phyloP scores from a whole-genome alignment of 2,888 invertebrate genomes.

The Carterocephalus palaemon region DNA sequence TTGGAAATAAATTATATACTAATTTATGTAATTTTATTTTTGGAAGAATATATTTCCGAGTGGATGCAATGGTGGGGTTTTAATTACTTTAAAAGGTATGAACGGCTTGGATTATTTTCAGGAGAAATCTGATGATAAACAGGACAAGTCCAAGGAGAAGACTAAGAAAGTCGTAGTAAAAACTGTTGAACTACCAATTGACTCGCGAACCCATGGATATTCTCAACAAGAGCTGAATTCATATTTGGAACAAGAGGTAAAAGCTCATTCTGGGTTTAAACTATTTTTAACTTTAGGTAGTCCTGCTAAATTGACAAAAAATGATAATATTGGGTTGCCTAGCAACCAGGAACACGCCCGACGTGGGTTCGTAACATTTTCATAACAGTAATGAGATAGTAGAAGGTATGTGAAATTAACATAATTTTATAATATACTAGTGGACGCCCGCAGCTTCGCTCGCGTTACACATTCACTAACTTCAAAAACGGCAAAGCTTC shows the following conservation, averaged over 20 bases:
- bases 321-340: too few relatives aligned
- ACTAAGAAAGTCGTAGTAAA: conserved; percentile 87
- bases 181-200: conserved; percentile 91
- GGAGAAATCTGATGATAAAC: conserved; percentile 78
- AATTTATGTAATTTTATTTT: not conserved
- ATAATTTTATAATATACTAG: too few relatives aligned
- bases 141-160: conserved; percentile 81
- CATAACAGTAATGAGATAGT: too few relatives aligned
- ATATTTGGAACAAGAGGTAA: conserved; percentile 89
- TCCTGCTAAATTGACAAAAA: too few relatives aligned
- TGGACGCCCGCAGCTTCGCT: too few relatives aligned
- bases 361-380: too few relatives aligned
- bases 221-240: conserved; percentile 84
- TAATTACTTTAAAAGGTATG: conserved; percentile 44
- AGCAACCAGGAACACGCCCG: too few relatives aligned
- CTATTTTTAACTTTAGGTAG: too few relatives aligned
- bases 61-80: conserved; percentile 63
- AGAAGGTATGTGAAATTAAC: too few relatives aligned
- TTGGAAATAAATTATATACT: conserved; percentile 42
- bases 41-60: conserved; percentile 40
- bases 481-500: too few relatives aligned
- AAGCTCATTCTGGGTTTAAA: too few relatives aligned
- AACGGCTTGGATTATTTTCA: conserved; percentile 61
- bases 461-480: too few relatives aligned
- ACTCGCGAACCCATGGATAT: conserved; percentile 85